A percentile compares a stretch with the other conserved stretches of the same genome.
phyloP scores from a whole-genome alignment of 2,113 vertebrate species.

The Colaptes auratus region DNA sequence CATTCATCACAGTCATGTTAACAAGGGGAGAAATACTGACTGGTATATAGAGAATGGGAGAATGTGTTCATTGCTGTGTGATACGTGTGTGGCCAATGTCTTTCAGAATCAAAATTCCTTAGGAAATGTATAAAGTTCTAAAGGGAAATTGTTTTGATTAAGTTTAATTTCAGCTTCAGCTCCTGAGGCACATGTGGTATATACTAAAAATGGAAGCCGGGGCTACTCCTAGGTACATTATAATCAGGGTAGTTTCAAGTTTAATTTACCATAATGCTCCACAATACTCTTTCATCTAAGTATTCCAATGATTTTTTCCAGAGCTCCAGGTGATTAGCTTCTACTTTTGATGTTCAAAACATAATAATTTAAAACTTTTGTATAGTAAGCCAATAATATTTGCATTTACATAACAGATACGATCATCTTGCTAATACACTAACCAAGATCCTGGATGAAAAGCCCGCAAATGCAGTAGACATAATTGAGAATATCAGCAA shows the following conservation, averaged over 20 bases:
- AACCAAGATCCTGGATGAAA: conserved; percentile 87
- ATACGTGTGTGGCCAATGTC: not conserved
- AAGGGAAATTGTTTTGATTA: not conserved
- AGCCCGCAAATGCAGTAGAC: conserved; percentile 83
- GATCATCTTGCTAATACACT: conserved; percentile 88
- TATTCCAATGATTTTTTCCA: not conserved
- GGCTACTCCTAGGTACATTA: not conserved
- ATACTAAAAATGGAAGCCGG: not conserved
- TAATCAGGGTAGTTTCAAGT: not conserved
- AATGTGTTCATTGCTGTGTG: not conserved
- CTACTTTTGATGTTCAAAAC: not conserved
- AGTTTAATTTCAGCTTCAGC: not conserved
- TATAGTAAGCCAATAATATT: not conserved
- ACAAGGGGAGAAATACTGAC: not conserved
- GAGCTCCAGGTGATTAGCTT: not conserved
- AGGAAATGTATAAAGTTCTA: not conserved
- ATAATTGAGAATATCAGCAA: conserved; percentile 89
- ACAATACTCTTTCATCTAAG: not conserved
- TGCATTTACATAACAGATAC: conserved; percentile 78
- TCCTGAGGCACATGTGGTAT: not conserved
- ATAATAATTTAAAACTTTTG: not conserved
- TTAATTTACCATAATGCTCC: not conserved
- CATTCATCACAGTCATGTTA: not conserved
- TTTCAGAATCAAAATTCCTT: not conserved
- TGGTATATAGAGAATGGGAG: not conserved